A percentile compares a stretch with the other conserved stretches of the same genome.
Conservation (phyloP, 2,797 vertebrate species). For the Rhinoraja longicauda region DNA sequence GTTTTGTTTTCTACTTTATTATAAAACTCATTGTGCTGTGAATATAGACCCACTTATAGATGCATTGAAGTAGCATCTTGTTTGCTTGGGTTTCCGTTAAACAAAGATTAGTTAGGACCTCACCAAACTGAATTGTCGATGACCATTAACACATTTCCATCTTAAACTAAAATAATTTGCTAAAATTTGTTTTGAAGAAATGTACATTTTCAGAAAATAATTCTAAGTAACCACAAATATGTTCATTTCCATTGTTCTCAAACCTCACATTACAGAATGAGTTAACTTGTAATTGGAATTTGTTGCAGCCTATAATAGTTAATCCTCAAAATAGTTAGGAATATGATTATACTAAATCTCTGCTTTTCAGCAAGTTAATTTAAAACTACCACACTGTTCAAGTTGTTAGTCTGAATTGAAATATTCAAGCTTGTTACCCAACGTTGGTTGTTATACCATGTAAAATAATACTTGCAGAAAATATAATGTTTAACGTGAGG, state of each 20-base stretch:
- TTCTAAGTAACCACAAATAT: not conserved
- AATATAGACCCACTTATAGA: not conserved
- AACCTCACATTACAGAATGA: not conserved
- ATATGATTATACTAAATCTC: not conserved
- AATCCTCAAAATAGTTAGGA: not conserved
- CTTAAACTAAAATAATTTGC: not conserved
- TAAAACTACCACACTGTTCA: slow-evolving; percentile 3
- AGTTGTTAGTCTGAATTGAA: not conserved
- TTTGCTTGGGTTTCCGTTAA: slow-evolving; percentile 28
- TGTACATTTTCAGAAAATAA: not conserved
- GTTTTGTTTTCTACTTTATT: not conserved
- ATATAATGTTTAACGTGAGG: not conserved
- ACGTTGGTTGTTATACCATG: not conserved
- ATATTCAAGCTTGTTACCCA: not conserved
- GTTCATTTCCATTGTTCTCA: not conserved
- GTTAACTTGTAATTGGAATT: not conserved
- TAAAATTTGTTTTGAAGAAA: not conserved
- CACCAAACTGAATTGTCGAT: not conserved
- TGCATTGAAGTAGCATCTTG: not conserved
- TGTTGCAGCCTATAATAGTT: not conserved
- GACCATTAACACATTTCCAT: not conserved
- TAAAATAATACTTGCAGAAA: not conserved
- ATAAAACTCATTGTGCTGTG: not conserved
- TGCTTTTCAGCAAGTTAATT: not conserved
- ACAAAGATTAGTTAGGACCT: not conserved